These are phyloP conservation scores for Bufotes viridis DNA, from an alignment of 2,797 vertebrate species.

Conservation along the genomic window DNA sequence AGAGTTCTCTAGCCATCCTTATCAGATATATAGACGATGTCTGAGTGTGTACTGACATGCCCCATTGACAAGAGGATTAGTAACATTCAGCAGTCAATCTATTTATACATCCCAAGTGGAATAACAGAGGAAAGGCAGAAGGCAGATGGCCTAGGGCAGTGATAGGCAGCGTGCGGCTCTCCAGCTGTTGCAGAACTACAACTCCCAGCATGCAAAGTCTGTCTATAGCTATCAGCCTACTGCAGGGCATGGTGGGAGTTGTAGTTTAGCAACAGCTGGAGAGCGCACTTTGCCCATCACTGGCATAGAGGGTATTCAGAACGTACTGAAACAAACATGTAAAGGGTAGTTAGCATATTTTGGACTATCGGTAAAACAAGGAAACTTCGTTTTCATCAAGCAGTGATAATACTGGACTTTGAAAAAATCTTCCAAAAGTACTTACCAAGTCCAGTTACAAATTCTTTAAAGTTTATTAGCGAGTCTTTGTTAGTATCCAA, in stretches of 20 bases:
- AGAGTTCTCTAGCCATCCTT: neutral
- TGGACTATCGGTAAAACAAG: no score
- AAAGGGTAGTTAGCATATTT: neutral
- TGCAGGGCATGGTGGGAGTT: no score
- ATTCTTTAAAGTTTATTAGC: conserved; percentile 98
- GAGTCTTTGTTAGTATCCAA: conserved; percentile 91
- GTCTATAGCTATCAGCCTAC: no score
- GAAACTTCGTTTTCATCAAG: neutral
- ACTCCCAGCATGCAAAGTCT: no score
- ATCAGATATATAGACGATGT: neutral
- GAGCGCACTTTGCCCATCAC: no score
- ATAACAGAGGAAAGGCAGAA: neutral
- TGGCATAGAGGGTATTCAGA: neutral
- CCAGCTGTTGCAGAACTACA: no score
- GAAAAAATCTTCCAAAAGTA: conserved; percentile 34
- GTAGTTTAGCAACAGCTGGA: no score
- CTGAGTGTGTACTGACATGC: neutral
- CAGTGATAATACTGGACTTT: neutral
- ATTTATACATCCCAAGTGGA: neutral
- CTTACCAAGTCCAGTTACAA: conserved; percentile 92
- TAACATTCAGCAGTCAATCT: neutral
- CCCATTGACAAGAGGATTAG: neutral
- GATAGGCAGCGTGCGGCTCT: no score
- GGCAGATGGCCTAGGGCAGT: neutral
- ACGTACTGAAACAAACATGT: neutral